These are phyloP conservation scores for Lates japonicus DNA, from an alignment of 2,797 vertebrate species.

Conservation along the genomic window DNA sequence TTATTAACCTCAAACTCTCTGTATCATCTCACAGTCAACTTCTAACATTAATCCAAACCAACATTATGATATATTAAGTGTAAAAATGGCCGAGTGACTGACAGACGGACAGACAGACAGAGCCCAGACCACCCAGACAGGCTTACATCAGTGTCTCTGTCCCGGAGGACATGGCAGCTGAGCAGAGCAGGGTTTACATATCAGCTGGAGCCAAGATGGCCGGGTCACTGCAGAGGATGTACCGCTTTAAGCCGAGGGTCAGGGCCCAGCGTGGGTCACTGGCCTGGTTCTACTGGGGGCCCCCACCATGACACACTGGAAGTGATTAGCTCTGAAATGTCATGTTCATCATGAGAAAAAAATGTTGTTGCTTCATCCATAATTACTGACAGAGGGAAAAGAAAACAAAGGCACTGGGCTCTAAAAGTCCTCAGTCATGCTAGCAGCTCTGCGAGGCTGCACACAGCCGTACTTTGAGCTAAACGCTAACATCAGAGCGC, in stretches of 20 bases:
- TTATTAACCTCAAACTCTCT: too few relatives aligned
- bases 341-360: slow-evolving; percentile 3
- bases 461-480: background rate
- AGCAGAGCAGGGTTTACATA: slow-evolving; percentile 3
- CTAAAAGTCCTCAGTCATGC: background rate
- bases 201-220: slow-evolving; percentile 15
- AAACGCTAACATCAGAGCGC: background rate
- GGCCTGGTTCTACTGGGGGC: slow-evolving; percentile 13
- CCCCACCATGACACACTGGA: background rate
- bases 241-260: slow-evolving; percentile 27
- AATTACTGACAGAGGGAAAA: background rate
- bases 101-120: slow-evolving; percentile 20
- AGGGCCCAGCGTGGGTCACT: slow-evolving; percentile 22
- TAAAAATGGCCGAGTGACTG: background rate
- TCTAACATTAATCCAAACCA: background rate
- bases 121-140: slow-evolving; percentile 76
- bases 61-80: background rate
- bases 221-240: slow-evolving; percentile 43
- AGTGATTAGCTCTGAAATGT: slow-evolving; percentile 18
- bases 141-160: slow-evolving; percentile 53
- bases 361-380: background rate
- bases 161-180: slow-evolving; percentile 53
- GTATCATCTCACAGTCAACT: too few relatives aligned
- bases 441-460: background rate
- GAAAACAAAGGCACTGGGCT: background rate